Base-by-base conservation (phyloP, 2,888 invertebrate species). In the Nomada ruficornis region DNA sequence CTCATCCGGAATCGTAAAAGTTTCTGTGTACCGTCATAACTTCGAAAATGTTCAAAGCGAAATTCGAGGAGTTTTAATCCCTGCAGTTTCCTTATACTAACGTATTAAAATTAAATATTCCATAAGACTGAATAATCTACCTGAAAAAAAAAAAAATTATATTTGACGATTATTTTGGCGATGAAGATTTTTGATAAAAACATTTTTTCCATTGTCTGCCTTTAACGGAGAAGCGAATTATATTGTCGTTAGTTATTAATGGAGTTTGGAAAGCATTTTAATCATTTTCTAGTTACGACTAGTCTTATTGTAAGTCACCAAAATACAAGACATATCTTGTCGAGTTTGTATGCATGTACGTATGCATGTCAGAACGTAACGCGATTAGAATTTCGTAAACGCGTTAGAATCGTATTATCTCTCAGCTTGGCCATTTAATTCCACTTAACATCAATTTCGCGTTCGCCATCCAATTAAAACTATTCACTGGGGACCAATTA, bases 381-480 rank as follows among this genome's bases (percentile, higher is more conserved):
- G 9, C 10, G 7, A 36, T 54, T 67, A 68, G 20, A 20, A 69
- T 69, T 69, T 69, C 42, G 26, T 44, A 69, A 69, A 26, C 26
- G 55, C 42, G 55, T 57, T 57, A 57, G 55, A 69, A 57, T 57
- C 55, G 57, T 9, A 7, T n/a, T 29, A 13, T 10, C 18, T 2
- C 15, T 5, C 44, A 1, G 57, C 42, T 4, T 18, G 29, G 42
- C 20, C 64, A 26, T 73, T 77, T 77, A 73, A 73, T 77, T 73
- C 65, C 71, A 52, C 55, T 80, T 57, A 80, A 55, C 54, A 80
- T 67, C 60, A 71, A 72, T 72, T 65, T 50, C 62, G 50, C 55
- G 55, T 80, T 63, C 62, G 65, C 55, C 70, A 29, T 2, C 80
- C 80, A 80, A 80, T 80, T 80, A 80, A 80, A 80, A 80, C 80